A percentile compares a stretch with the other conserved stretches of the same genome.
Evolutionary conservation across 2,888 invertebrate species (phyloP).

Genomic region (Drosophila villosipedis): DNA sequence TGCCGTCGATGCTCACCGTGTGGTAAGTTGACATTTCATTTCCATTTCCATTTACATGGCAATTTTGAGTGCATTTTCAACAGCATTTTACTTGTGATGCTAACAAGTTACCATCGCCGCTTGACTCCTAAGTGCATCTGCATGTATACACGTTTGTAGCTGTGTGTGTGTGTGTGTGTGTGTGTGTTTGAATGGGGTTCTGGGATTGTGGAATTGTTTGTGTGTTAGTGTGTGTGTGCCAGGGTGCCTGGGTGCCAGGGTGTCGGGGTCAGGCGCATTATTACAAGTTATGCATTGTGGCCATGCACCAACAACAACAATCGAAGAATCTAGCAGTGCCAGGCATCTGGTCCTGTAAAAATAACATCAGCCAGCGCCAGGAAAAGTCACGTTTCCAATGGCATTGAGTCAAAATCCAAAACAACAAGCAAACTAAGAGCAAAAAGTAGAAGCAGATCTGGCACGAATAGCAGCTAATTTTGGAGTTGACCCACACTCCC

Average conservation of each 20-base stretch:
- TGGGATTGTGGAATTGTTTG: not conserved
- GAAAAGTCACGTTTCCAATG: conserved; percentile 45
- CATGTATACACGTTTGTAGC: conserved; percentile 25
- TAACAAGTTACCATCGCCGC: conserved; percentile 46
- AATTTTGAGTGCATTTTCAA: conserved; percentile 59
- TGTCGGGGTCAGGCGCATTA: conserved; percentile 65
- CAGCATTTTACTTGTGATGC: conserved; percentile 36
- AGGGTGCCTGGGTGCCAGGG: conserved; percentile 3
- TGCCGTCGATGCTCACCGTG: conserved; percentile 50
- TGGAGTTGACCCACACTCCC: not conserved
- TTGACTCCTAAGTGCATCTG: conserved; percentile 53
- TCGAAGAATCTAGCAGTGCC: conserved; percentile 19
- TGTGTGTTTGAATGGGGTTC: conserved; percentile 1
- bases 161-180: not conserved
- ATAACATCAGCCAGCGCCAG: conserved; percentile 14
- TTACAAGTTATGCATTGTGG: conserved; percentile 70
- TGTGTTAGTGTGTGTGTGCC: conserved; percentile 1
- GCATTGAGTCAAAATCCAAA: conserved; percentile 23
- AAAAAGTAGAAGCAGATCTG: conserved; percentile 14
- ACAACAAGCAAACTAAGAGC: conserved; percentile 27
- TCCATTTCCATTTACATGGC: conserved; percentile 40
- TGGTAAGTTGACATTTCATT: conserved; percentile 76
- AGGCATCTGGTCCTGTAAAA: conserved; percentile 33
- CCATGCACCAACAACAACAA: conserved; percentile 19
- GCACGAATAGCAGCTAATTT: conserved; percentile 30